Evolutionary conservation across 2,113 vertebrate species (phyloP), one percentile per base, ranked within the genome.

Genomic region (Rhinogobius similis): DNA sequence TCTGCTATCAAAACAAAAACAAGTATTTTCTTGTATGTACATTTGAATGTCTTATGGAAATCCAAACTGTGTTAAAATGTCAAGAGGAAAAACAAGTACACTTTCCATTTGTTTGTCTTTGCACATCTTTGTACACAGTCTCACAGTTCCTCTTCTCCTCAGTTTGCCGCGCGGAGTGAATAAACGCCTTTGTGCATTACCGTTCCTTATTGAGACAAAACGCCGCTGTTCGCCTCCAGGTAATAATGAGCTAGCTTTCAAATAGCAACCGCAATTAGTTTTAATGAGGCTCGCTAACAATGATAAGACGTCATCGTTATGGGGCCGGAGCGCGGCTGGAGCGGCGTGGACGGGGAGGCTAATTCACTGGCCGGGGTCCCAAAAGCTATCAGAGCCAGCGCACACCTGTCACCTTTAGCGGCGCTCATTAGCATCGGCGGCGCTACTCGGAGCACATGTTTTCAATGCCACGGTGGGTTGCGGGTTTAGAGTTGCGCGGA

Each of bases 221-320:
- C 55, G 46, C 72, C 61, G 63, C 78, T 66, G 69, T 73, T 79
- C 65, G 70, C 78, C 78, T 56, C 53, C 23, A 56, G 53, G 53
- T 56, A 56, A 85, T 85, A 87, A 85, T 79, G 84, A 82, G 82
- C 74, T 79, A 77, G 62, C 58, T 81, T 85, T 85, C 86, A 85
- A 82, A 82, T 76, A 68, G 79, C 75, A 84, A 85, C 74, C 75
- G 75, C 84, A 86, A 85, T 89, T 86, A 83, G 77, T 85, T 85
- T 88, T 85, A 88, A 89, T 87, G 82, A 88, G 82, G 75, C 75
- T 86, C 79, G 72, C 73, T 79, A 84, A 81, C 77, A 82, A 77
- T 82, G 80, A 59, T 77, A 82, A 73, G 58, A 48, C 65, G 78
- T 86, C 82, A 78, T 69, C 10, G 41, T 80, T 73, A 74, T 59